Conservation (phyloP, 2,797 vertebrate species). For the Morelia viridis region DNA sequence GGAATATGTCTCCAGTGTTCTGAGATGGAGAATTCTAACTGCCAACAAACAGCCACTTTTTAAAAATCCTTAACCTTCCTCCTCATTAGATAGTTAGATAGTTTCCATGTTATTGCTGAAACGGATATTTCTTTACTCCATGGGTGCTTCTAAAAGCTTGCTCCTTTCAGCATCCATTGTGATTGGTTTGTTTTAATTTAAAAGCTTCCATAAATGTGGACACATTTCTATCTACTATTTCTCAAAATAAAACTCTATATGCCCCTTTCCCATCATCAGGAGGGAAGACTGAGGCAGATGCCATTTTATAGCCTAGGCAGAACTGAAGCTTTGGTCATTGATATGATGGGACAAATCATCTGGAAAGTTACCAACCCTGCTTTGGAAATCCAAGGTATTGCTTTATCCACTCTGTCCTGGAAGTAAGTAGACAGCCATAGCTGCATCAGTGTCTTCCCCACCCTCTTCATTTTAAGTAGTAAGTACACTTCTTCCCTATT, state of each 20-base stretch:
- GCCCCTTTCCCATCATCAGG: neutral
- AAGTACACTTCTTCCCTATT: neutral
- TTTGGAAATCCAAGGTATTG: neutral
- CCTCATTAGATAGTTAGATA: neutral
- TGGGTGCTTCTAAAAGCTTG: neutral
- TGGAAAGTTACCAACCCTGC: neutral
- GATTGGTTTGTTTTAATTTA: neutral
- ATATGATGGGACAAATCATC: neutral
- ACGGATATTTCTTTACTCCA: neutral
- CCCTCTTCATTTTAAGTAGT: neutral
- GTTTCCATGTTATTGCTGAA: neutral
- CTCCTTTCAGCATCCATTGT: neutral
- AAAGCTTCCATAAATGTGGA: neutral
- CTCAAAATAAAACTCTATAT: neutral
- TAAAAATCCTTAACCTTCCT: neutral
- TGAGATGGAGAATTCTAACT: neutral
- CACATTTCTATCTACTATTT: neutral
- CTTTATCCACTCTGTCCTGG: neutral
- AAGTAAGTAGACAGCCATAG: neutral
- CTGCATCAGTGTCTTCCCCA: neutral
- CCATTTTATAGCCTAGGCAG: neutral
- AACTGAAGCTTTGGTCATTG: neutral
- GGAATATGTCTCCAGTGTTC: neutral
- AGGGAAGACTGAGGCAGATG: neutral
- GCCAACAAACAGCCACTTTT: neutral